A percentile compares a stretch with the other conserved stretches of the same genome.
Conservation (phyloP, 2,797 vertebrate species). For the Phaenicophaeus curvirostris region DNA sequence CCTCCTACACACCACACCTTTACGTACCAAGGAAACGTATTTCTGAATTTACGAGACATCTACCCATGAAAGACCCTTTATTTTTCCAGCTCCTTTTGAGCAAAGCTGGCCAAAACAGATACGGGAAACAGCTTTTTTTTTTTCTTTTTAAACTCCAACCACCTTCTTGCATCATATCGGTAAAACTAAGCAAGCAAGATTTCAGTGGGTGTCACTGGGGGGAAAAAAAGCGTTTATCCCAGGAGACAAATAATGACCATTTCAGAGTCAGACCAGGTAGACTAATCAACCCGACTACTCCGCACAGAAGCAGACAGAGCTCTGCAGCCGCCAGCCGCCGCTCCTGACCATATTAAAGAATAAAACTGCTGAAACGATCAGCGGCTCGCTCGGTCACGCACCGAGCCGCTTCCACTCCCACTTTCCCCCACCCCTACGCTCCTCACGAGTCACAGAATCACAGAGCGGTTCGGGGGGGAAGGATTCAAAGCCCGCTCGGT, state of each 20-base stretch:
- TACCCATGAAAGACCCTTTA: neutral
- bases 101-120: neutral
- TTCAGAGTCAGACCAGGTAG: neutral
- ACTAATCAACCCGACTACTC: neutral
- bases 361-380: neutral
- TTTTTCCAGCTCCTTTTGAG: neutral
- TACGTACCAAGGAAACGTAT: fast-evolving
- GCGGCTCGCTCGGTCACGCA: fast-evolving
- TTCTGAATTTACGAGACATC: neutral
- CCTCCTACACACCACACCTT: neutral
- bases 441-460: neutral
- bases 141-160: neutral
- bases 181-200: neutral
- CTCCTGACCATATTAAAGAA: neutral
- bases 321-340: neutral
- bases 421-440: neutral
- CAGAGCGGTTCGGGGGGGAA: too few relatives aligned
- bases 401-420: neutral
- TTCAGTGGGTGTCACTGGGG: neutral
- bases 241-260: neutral
- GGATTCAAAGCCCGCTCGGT: too few relatives aligned
- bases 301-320: neutral
- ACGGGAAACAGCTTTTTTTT: neutral
- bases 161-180: neutral
- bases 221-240: neutral